Evolutionary conservation across 2,888 invertebrate species (phyloP).

Genomic region (Clitarchus hookeri): DNA sequence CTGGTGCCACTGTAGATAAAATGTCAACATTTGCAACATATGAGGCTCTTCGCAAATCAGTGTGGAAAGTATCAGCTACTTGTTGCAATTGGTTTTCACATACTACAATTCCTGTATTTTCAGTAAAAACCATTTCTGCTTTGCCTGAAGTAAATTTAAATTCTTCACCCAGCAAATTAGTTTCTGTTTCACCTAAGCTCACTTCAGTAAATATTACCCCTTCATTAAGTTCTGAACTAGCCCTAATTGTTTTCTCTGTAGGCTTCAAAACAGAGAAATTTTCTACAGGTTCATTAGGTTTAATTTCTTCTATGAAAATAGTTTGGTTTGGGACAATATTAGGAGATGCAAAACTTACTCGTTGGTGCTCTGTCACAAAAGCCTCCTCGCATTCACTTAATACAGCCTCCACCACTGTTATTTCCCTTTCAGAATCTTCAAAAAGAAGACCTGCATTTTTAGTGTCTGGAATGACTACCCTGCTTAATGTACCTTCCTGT

Average conservation of each 20-base stretch:
- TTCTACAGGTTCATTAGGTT: constrained; percentile 45
- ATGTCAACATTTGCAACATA: neutral
- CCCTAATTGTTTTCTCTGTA: constrained; percentile 35
- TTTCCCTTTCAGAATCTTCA: constrained; percentile 42
- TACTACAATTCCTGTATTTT: constrained; percentile 38
- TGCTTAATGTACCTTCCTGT: constrained; percentile 40
- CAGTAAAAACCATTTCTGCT: constrained; percentile 34
- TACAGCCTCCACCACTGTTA: constrained; percentile 37
- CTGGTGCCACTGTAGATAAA: constrained; percentile 28
- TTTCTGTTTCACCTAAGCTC: constrained; percentile 53
- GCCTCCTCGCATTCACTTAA: constrained; percentile 37
- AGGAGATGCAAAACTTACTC: constrained; percentile 29
- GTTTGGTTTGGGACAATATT: constrained; percentile 36
- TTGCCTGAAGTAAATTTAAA: constrained; percentile 8
- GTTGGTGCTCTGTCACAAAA: constrained; percentile 30
- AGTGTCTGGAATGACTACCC: constrained; percentile 34
- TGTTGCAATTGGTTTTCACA: constrained; percentile 40
- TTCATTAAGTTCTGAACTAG: constrained; percentile 39
- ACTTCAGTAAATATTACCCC: constrained; percentile 46
- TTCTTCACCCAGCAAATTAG: neutral
- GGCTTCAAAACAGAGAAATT: constrained; percentile 35
- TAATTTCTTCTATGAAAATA: constrained; percentile 46
- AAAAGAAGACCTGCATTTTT: constrained; percentile 37
- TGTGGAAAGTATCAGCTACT: constrained; percentile 30
- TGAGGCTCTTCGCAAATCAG: neutral